These are phyloP conservation scores for Aphidius ervi DNA, from an alignment of 1,140 invertebrate genomes.

Conservation along the genomic window DNA sequence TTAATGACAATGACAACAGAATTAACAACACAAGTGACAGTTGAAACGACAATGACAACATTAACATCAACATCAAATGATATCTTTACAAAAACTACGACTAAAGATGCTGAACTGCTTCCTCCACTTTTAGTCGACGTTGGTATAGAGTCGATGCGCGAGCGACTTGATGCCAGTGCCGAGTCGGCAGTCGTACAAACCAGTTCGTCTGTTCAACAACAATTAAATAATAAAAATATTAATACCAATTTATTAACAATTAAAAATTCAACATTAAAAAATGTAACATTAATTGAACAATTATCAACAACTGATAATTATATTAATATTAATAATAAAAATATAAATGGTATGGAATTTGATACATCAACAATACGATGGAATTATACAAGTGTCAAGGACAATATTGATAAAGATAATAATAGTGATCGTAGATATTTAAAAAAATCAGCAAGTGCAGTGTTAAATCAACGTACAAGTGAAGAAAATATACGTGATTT, in stretches of 20 bases:
- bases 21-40: no score
- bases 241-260: conserved; percentile 19
- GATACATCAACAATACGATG: conserved; percentile 27
- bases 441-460: conserved; percentile 36
- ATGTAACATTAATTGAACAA: background rate
- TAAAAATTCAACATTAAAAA: conserved; percentile 21
- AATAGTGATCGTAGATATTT: conserved; percentile 28
- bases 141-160: conserved; percentile 42
- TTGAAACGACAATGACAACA: conserved; percentile 3
- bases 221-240: conserved; percentile 28
- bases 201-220: conserved; percentile 26
- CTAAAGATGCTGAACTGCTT: conserved; percentile 32
- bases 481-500: conserved; percentile 19
- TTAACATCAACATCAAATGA: background rate
- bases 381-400: conserved; percentile 23
- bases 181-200: conserved; percentile 45
- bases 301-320: conserved; percentile 12
- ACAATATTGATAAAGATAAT: conserved; percentile 5
- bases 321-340: conserved; percentile 4
- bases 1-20: no score
- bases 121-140: conserved; percentile 36
- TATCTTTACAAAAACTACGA: conserved; percentile 18
- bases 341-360: no score
- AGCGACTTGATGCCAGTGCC: conserved; percentile 46
- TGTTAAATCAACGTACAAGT: conserved; percentile 33